Evolutionary conservation across 2,888 invertebrate species (phyloP), one percentile per base, ranked within the genome.

Genomic region (Dromius quadrimaculatus): DNA sequence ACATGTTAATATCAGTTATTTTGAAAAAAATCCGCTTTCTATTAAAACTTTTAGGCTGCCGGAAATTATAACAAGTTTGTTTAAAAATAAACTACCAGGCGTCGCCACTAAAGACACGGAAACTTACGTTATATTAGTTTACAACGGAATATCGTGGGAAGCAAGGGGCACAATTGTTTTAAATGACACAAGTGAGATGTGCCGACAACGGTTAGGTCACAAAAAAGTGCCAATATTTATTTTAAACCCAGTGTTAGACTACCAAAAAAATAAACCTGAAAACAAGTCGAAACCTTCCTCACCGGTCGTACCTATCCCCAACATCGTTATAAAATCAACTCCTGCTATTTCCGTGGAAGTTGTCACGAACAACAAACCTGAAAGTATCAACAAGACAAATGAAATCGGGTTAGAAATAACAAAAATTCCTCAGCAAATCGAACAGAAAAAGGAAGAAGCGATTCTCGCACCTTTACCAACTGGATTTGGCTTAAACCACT

Each of bases 401-500:
- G 28, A 54, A 41, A 41, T 9, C 11, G 41, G 23, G 2, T 15
- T 59, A 19, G 62, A 62, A 62, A 62, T 62, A 13, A 54, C 54
- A 22, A 54, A 54, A 65, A 36, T 54, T 22, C 38, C 66, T 11
- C n/a, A n/a, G n/a, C n/a, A n/a, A n/a, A 32, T 32, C 32, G 9
- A 32, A 5, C 4, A 1, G 17, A 13, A 11, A 15, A 45, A 45
- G 15, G 36, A 59, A 59, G 59, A 59, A 81, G 64, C 73, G 74
- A 81, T 36, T 83, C 83, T 75, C 77, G 84, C 62, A 78, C 84
- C 50, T 76, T 82, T 68, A 63, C 76, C 71, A 22, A 36, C 54
- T 13, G 68, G 74, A 5, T 17, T 38, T 5, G 32, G 15, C 19
- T 64, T 73, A 11, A 84, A 84, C 22, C 84, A 83, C 79, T 88